A percentile compares a stretch with the other conserved stretches of the same genome.
Conservation (phyloP, 2,888 invertebrate species). For the Troides oblongomaculatus region DNA sequence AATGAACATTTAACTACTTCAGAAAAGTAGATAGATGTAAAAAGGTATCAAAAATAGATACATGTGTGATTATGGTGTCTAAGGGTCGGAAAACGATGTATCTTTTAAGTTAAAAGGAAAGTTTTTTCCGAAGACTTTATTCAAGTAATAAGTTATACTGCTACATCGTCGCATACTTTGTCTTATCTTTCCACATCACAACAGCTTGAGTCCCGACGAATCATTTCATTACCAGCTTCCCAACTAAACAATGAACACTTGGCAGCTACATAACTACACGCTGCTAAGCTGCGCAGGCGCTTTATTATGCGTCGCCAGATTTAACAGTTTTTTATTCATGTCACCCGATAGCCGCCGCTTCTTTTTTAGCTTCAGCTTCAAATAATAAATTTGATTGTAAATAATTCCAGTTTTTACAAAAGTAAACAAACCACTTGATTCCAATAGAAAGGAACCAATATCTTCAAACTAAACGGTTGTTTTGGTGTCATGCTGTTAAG, state of each 20-base stretch:
- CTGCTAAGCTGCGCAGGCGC: slow-evolving; percentile 34
- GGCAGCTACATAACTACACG: slow-evolving; percentile 43
- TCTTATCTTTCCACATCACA: slow-evolving; percentile 47
- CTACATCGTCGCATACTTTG: slow-evolving; percentile 24
- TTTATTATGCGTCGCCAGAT: slow-evolving; percentile 33
- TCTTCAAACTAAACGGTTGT: not conserved
- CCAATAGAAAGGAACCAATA: not conserved
- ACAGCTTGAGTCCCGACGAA: slow-evolving; percentile 53
- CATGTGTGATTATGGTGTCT: too few species aligned
- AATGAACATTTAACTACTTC: too few species aligned
- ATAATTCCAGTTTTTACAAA: not conserved
- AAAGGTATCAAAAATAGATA: too few species aligned
- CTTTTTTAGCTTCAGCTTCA: slow-evolving; percentile 21
- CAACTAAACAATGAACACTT: slow-evolving; percentile 51
- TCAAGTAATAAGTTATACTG: slow-evolving; percentile 14
- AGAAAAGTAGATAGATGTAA: too few species aligned
- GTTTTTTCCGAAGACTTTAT: not conserved
- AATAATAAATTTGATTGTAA: slow-evolving; percentile 12
- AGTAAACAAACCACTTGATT: not conserved
- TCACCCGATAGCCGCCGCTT: slow-evolving; percentile 39
- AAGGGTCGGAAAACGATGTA: too few species aligned
- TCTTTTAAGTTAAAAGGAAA: too few species aligned
- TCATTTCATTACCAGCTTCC: slow-evolving; percentile 60
- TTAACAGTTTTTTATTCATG: slow-evolving; percentile 32
- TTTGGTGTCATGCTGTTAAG: not conserved